These are phyloP conservation scores for Cosmia trapezina DNA, from an alignment of 2,888 invertebrate genomes.

Conservation along the genomic window DNA sequence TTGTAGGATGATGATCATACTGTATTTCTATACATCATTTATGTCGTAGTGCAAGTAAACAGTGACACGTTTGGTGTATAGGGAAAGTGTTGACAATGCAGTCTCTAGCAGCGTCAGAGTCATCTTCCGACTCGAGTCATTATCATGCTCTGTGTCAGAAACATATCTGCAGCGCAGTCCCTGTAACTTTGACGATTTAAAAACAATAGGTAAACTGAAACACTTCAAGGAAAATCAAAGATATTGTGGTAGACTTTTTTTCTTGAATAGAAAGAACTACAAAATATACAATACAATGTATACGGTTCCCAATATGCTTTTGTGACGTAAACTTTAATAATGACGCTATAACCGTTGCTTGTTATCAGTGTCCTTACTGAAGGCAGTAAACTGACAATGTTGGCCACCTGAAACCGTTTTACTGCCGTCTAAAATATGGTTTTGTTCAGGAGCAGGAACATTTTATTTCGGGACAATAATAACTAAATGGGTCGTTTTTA, in stretches of 20 bases:
- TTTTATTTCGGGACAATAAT: slow-evolving; percentile 48
- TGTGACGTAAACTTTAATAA: slow-evolving; percentile 49
- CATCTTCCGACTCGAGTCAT: not conserved
- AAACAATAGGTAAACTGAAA: slow-evolving; percentile 1
- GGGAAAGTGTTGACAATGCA: too few relatives aligned
- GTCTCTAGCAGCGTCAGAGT: not conserved
- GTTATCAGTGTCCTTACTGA: slow-evolving; percentile 55
- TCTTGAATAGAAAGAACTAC: not conserved
- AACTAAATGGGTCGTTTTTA: slow-evolving; percentile 22
- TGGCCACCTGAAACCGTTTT: slow-evolving; percentile 70
- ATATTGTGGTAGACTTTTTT: not conserved
- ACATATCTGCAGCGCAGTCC: not conserved
- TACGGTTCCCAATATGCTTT: slow-evolving; percentile 19
- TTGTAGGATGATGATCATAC: not conserved
- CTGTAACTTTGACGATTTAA: not conserved
- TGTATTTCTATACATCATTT: not conserved
- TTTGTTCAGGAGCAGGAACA: slow-evolving; percentile 49
- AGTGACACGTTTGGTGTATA: not conserved
- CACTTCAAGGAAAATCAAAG: not conserved
- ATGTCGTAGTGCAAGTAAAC: not conserved
- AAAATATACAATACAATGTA: slow-evolving; percentile 28
- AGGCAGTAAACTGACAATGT: slow-evolving; percentile 69
- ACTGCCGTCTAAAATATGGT: slow-evolving; percentile 69
- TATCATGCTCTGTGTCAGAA: too few relatives aligned
- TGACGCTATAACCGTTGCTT: slow-evolving; percentile 48